Evolutionary conservation across 2,797 vertebrate species (phyloP).

Genomic region (Acrossocheilus fasciatus): DNA sequence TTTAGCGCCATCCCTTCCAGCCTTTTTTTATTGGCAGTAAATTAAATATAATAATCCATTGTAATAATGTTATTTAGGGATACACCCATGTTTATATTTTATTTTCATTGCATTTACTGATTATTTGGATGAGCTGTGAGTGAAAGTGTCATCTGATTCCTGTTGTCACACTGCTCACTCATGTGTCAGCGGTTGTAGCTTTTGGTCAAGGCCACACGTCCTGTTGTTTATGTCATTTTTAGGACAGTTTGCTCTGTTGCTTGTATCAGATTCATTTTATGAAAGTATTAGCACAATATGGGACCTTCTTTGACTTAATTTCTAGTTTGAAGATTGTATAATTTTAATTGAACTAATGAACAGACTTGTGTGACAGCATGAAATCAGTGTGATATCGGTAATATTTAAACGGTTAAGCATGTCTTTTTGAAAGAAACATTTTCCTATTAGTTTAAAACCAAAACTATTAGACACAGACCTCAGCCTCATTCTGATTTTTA

Average conservation of each 20-base stretch:
- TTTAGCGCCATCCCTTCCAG: neutral
- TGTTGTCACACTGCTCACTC: neutral
- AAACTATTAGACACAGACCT: neutral
- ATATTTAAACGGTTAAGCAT: neutral
- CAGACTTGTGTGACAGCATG: neutral
- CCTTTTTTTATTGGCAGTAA: neutral
- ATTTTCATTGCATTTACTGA: neutral
- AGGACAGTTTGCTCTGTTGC: neutral
- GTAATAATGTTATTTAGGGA: neutral
- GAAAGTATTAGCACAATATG: neutral
- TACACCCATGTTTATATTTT: neutral
- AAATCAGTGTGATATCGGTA: neutral
- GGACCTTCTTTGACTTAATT: neutral
- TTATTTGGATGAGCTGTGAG: neutral
- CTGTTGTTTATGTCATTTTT: constrained; percentile 13
- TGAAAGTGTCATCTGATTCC: constrained; percentile 10
- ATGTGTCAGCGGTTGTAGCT: constrained; percentile 9
- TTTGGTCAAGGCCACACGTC: neutral
- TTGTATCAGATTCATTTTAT: neutral
- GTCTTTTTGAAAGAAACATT: neutral
- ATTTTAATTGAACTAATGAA: constrained; percentile 7
- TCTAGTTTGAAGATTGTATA: neutral
- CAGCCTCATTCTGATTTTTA: constrained; percentile 20
- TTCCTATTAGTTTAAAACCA: neutral
- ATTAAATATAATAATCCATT: neutral